Base-by-base conservation (phyloP, 2,113 vertebrate genomes). In the Seriola aureovittata region DNA sequence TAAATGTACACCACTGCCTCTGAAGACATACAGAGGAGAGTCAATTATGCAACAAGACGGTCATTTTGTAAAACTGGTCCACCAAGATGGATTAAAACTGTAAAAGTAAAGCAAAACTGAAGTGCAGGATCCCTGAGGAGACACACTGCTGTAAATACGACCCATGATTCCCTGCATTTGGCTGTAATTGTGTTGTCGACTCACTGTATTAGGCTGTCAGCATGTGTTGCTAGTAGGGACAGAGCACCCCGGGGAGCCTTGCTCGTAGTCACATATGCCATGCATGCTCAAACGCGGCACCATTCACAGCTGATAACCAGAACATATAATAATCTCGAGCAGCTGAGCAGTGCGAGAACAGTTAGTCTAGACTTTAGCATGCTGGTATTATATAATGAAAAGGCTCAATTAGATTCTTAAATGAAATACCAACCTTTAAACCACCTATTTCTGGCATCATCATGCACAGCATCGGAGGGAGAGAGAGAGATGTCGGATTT, bases 211-310 rank as follows among this genome's bases (percentile, higher is more conserved):
- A 32, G n/a, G 57, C 68, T 78, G 72, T 72, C 83, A 62, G 72
- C 75, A 76, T 78, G 78, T 76, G 78, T 65, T 78, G 72, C 85
- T 80, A 40, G 55, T 29, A 69, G 71, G 32, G 38, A 74, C 84
- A 46, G 79, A 73, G 60, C 59, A 65, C 85, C 55, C 52, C 34
- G 17, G 82, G 83, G 78, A 79, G 40, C 54, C 52, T 19, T 36
- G 82, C 71, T 80, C 74, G 79, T 54, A 52, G 48, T 71, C 74
- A 72, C 86, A 65, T 89, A 82, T 86, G 88, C 59, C 52, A 73
- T 62, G 44, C 76, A 67, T 3, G 50, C 77, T 84, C 77, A 38
- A 55, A 80, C 36, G 75, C 0, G 2, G 21, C 69, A 75, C 79
- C 67, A 67, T 71, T 80, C 72, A 78, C 71, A 79, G 83, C 70